Evolutionary conservation across 2,797 vertebrate species (phyloP), one percentile per base, ranked within the genome.

Genomic region (Propithecus perrieri): DNA sequence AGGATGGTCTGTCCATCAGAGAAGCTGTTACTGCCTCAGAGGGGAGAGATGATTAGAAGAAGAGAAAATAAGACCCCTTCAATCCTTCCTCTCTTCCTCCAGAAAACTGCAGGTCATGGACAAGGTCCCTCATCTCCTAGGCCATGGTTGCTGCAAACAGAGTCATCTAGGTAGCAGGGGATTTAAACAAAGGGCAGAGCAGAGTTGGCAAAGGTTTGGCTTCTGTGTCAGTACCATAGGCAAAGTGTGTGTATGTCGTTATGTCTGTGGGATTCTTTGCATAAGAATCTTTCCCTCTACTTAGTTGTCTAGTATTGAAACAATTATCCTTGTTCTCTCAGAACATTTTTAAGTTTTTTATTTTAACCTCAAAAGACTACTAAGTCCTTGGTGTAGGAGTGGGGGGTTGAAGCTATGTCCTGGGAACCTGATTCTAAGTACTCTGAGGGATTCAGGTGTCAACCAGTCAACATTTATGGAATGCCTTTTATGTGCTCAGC

Each of bases 161-260:
- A 33, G 72, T 59, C 43, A 50, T 53, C 46, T 84, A 79, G 67
- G n/a, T 90, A 30, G 50, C 26, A 89, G 76, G 33, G 15, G 41
- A 90, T 90, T 97, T 95, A 91, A 97, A 67, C 61, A 72, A 94
- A 87, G 67, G 80, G 30, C n/a, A 46, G 84, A 89, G 15, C 15
- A 91, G 83, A 91, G 22, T 50, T 84, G 53, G 71, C 48, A 72
- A 67, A n/a, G n/a, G 43, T 89, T 61, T 59, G 24, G 41, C 33
- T 85, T 87, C 53, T n/a, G 48, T 61, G 26, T 20, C 1, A 4
- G 67, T 65, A 65, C 59, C 43, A 5, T 13, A 94, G 48, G 30
- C 35, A 13, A 78, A 79, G 11, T 38, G 2, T 83, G 35, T 74
- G 43, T 41, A 6, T 72, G 35, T n/a, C 76, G 4, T 67, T 86